Evolutionary conservation across 2,888 invertebrate genomes (phyloP), one percentile per base, ranked within the genome.

Genomic region (Heliconius cydno): DNA sequence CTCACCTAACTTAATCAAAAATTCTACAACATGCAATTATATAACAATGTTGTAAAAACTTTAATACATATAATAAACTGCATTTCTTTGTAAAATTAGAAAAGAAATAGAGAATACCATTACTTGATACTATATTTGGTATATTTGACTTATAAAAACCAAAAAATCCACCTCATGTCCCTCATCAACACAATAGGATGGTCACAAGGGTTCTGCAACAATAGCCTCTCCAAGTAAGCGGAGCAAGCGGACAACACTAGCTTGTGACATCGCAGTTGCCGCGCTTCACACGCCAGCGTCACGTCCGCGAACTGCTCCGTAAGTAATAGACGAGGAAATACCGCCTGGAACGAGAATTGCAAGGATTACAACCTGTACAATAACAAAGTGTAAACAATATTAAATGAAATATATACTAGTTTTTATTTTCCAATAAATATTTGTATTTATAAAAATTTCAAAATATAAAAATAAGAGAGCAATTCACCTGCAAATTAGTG

Each of bases 271-370:
- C 98, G 97, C 84, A 98, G 94, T 90, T 98, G 97, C 63, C 97
- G 96, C 0, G 98, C 98, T 90, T 98, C 98, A 88, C 98, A 98
- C 5, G 98, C 98, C 76, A 98, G 91, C 0, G 98, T 98, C 74
- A 98, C 98, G 91, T 98, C 98, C 0, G 98, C 98, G 88, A 98
- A 98, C 89, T 97, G 97, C 89, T 97, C 97, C n/a, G 96, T 96
- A 34, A 96, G 96, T 13, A 97, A 95, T 25, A 97, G 94, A 19
- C 97, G 97, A 1, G 97, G 97, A 88, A 97, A 97, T 82, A 97
- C 97, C 84, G 96, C 96, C 95, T 94, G 88, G n/a, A 72, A 30
- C 57, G 25, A 72, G 52, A 19, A 2, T 15, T 71, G 28, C 52
- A 41, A 25, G 71, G 9, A 30, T 72, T 28, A 72, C 7, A 72